A percentile compares a stretch with the other conserved stretches of the same genome.
Evolutionary conservation across 2,888 invertebrate genomes (phyloP).

Genomic region (Epistrophe eligans): DNA sequence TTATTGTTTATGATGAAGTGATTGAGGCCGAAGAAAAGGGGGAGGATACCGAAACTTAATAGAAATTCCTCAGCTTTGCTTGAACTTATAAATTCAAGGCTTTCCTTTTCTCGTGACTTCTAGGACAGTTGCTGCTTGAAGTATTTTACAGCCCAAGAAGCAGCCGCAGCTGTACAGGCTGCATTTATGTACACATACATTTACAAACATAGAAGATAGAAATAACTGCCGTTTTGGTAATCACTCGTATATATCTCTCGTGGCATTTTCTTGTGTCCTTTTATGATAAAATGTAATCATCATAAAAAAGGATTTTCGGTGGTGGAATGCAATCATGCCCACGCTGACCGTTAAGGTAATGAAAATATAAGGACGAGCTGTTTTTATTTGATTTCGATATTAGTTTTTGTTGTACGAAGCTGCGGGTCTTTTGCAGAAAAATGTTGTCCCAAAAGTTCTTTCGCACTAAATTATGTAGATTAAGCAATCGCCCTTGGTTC

Average conservation of each 20-base stretch:
- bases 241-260: slow-evolving; percentile 60
- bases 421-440: slow-evolving; percentile 17
- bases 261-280: slow-evolving; percentile 62
- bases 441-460: slow-evolving; percentile 28
- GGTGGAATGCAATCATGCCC: slow-evolving; percentile 64
- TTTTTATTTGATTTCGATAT: slow-evolving; percentile 71
- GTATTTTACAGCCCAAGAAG: slow-evolving; percentile 17
- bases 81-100: slow-evolving; percentile 74
- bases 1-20: slow-evolving; percentile 74
- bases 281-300: slow-evolving; percentile 80
- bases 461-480: slow-evolving; percentile 53
- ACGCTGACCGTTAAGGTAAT: slow-evolving; percentile 63
- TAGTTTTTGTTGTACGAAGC: slow-evolving; percentile 10
- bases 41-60: slow-evolving; percentile 66
- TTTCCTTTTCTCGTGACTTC: slow-evolving; percentile 46
- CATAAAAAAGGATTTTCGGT: slow-evolving; percentile 79
- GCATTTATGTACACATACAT: slow-evolving; percentile 60
- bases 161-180: slow-evolving; percentile 9
- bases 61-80: slow-evolving; percentile 71
- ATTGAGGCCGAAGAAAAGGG: slow-evolving; percentile 47
- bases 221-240: slow-evolving; percentile 70
- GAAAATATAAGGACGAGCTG: slow-evolving; percentile 60
- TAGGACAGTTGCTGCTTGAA: slow-evolving; percentile 29
- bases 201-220: background rate
- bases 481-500: slow-evolving; percentile 21